Percentiles rank a stretch among this genome's conserved stretches.
phyloP scores from a whole-genome alignment of 2,888 invertebrate genomes.

The Drosophila fulvimacula region DNA sequence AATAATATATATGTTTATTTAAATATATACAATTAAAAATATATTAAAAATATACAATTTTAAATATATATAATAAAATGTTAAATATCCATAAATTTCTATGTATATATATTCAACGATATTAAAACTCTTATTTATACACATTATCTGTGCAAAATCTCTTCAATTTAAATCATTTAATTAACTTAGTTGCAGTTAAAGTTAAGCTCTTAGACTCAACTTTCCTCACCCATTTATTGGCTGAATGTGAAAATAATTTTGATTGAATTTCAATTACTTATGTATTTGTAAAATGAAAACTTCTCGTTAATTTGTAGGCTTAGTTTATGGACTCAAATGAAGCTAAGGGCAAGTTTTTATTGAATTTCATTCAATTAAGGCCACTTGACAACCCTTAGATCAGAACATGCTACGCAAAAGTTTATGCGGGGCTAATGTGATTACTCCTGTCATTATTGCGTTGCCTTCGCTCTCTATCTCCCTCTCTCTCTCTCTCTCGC shows the following conservation, averaged over 20 bases:
- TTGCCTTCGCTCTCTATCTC: slow-evolving; percentile 34
- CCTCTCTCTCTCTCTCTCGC: neutral
- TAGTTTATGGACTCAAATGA: slow-evolving; percentile 12
- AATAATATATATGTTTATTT: too few relatives aligned
- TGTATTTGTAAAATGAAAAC: slow-evolving; percentile 12
- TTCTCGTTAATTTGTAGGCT: slow-evolving; percentile 30
- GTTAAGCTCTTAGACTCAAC: neutral
- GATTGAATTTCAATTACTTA: slow-evolving; percentile 29
- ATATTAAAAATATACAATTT: too few relatives aligned
- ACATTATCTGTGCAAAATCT: too few relatives aligned
- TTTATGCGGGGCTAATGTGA: slow-evolving; percentile 76
- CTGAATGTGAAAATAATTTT: slow-evolving; percentile 6
- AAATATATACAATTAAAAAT: too few relatives aligned
- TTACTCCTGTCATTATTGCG: slow-evolving; percentile 78
- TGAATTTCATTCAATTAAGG: slow-evolving; percentile 59
- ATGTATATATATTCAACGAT: too few relatives aligned
- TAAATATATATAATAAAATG: too few relatives aligned
- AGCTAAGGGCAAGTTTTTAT: slow-evolving; percentile 51
- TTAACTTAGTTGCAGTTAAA: neutral
- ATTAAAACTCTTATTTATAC: neutral
- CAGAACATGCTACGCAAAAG: slow-evolving; percentile 48
- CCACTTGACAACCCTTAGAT: slow-evolving; percentile 70
- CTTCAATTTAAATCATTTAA: neutral
- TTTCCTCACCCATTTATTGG: neutral
- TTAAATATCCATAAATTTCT: too few relatives aligned